Base-by-base conservation (phyloP, 2,113 vertebrate genomes). In the Amazona vittata region DNA sequence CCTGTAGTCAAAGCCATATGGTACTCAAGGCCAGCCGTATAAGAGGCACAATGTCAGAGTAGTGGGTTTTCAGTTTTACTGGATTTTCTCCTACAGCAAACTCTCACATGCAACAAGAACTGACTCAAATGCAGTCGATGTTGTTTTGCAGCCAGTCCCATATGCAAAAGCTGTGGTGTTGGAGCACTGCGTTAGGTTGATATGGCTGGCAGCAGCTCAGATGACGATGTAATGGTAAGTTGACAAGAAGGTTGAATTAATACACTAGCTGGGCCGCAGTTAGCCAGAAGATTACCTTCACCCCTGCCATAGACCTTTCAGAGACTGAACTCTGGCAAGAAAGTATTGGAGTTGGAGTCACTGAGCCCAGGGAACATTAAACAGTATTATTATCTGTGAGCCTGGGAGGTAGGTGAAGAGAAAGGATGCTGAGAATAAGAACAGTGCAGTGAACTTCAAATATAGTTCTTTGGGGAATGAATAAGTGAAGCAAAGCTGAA, bases 391-490 rank as follows among this genome's bases (percentile, higher is more conserved):
- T 91, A 91, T 77, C 78, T 60, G 43, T 47, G 79, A 83, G 50
- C 43, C 64, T 0, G 0, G 50, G 35, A 59, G 83, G 44, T 82
- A 44, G 15, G 64, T 15, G 53, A 21, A 69, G 62, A 53, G 25
- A 53, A 94, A 77, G 57, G 76, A 28, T 12, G 14, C 70, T 89
- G 80, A 89, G 73, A 79, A 62, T 44, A 79, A 94, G 62, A 96
- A 29, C 49, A 53, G n/a, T 62, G 74, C 53, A 78, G 25, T 94
- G 94, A 96, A 94, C 93, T 95, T 97, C 94, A 84, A 86, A 57
- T 84, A 53, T 29, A 63, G 49, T 82, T 89, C 89, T 94, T 94
- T 55, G 64, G 91, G 53, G 94, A 92, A 83, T 15, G 44, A 94
- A 53, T 85, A 96, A 86, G 91, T 94, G 67, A 94, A 87, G 67